phyloP scores from a whole-genome alignment of 2,797 vertebrate species.

The Cichlasoma orientale region DNA sequence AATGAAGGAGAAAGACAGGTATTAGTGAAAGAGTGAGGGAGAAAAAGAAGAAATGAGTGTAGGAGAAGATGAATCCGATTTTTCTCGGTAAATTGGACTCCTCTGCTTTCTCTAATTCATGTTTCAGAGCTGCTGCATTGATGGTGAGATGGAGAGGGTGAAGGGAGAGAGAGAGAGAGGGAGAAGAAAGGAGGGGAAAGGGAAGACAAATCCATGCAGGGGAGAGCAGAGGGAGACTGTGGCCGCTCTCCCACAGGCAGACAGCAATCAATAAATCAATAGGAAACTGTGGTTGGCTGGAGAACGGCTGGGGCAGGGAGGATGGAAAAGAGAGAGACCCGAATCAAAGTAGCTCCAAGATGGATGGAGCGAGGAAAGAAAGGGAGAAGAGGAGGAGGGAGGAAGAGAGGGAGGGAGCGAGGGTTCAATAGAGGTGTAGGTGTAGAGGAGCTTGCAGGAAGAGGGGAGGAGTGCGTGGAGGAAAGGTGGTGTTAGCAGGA shows the following conservation, averaged over 20 bases:
- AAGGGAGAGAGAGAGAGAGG: constrained; percentile 55
- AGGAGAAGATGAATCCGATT: constrained; percentile 79
- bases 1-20: constrained; percentile 53
- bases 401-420: constrained; percentile 22
- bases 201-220: constrained; percentile 90
- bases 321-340: constrained; percentile 85
- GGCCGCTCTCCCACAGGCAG: constrained; percentile 92
- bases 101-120: constrained; percentile 91
- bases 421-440: constrained; percentile 78
- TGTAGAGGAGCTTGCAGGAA: constrained; percentile 45
- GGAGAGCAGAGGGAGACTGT: constrained; percentile 89
- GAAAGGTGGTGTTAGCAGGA: constrained; percentile 74
- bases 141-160: constrained; percentile 84
- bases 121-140: constrained; percentile 84
- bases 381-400: constrained; percentile 55
- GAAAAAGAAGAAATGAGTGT: constrained; percentile 52
- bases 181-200: constrained; percentile 78
- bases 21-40: constrained; percentile 48
- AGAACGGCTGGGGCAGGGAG: constrained; percentile 84
- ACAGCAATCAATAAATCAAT: constrained; percentile 99
- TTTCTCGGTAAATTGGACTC: constrained; percentile 88
- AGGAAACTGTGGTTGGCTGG: constrained; percentile 95
- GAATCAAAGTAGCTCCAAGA: constrained; percentile 91
- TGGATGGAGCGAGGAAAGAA: constrained; percentile 88
- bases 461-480: constrained; percentile 56